Base-by-base conservation (phyloP, 2,113 vertebrate species). In the Gasterosteus aculeatus region DNA sequence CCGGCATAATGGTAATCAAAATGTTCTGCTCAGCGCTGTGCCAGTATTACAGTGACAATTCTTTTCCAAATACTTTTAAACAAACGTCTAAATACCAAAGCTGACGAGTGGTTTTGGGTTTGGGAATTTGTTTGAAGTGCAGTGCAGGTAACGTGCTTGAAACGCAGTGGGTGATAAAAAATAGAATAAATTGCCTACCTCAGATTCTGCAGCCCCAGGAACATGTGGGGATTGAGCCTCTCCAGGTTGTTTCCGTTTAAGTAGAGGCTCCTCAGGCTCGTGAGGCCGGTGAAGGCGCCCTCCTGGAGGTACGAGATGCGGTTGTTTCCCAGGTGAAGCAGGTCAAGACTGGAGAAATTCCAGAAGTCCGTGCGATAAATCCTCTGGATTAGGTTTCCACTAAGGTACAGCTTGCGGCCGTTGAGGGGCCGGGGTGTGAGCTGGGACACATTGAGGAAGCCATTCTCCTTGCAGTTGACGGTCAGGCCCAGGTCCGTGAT, bases 331-430 rank as follows among this genome's bases (percentile, higher is more conserved):
- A 99, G 93, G 87, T 99, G 98, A 69, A 99, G 94, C 87, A 98
- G 95, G 91, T 99, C 97, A 62, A 99, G 93, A 81, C 97, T 98
- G 78, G 97, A 97, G 92, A 99, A 99, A 92, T 99, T 99, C 96
- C 97, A 97, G 91, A 99, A 98, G 94, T 99, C 98, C 0, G 96
- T 95, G 67, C 95, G 95, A 86, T 98, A 98, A 92, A 99, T 97
- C 89, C 95, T 96, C 93, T 99, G 97, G 84, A 99, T 98, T 89
- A 99, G 88, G 89, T 99, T 99, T 74, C 97, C 97, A 2, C 96
- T 98, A 84, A 99, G 91, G 83, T 98, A 98, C 72, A 99, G 91
- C 92, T 99, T 99, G 90, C 98, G 97, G 74, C 97, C 97, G 0
- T 98, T 98, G 77, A 99, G 77, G 3, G 98, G 98, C 88, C 98